Conservation (phyloP, 2,888 invertebrate species). For the Drosophila nigricruria region DNA sequence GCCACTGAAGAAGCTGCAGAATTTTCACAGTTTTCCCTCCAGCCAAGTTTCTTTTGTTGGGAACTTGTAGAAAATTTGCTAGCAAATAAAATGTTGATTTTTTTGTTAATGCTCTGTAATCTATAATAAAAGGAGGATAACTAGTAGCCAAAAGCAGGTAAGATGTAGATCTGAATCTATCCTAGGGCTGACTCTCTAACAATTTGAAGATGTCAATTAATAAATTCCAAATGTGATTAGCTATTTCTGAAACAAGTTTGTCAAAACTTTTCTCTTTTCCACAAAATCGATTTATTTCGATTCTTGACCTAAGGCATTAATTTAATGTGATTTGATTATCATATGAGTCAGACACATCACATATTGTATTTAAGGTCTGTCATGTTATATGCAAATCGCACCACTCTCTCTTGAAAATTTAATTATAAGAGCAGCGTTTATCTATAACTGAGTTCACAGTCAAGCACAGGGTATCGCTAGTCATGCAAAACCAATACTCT, state of each 20-base stretch:
- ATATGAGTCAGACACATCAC: not conserved
- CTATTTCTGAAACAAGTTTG: constrained; percentile 1
- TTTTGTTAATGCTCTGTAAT: not conserved
- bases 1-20: constrained; percentile 33
- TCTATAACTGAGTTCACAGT: not conserved
- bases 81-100: not conserved
- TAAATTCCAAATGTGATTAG: not conserved
- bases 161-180: not conserved
- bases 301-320: not conserved
- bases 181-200: not conserved
- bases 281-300: not conserved
- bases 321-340: constrained; percentile 1
- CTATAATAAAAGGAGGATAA: not conserved
- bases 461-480: not conserved
- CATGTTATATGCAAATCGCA: too few relatives aligned
- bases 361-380: not conserved
- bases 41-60: constrained; percentile 1
- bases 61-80: constrained; percentile 15
- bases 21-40: constrained; percentile 13
- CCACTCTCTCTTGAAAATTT: not conserved
- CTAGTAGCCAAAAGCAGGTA: not conserved
- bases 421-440: not conserved
- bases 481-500: not conserved
- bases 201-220: not conserved
- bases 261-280: constrained; percentile 2